Evolutionary conservation across 2,797 vertebrate genomes (phyloP).

Genomic region (Pygocentrus nattereri): DNA sequence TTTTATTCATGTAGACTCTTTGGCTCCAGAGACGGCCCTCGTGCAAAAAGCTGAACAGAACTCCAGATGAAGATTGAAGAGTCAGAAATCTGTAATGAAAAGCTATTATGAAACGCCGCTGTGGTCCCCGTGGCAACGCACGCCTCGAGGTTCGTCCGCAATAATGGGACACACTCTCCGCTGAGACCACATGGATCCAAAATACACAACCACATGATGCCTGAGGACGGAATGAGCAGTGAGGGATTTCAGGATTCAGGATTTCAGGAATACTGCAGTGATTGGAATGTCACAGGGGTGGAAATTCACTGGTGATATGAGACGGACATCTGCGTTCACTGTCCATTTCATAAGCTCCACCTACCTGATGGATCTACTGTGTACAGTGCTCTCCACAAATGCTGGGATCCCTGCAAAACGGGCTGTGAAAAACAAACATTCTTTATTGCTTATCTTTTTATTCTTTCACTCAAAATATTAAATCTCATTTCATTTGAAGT

Average conservation of each 20-base stretch:
- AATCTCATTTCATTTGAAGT: no score
- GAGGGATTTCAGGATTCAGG: background rate
- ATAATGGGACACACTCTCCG: background rate
- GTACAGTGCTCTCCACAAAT: no score
- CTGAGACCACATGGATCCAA: background rate
- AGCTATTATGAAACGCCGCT: conserved; percentile 8
- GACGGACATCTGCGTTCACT: no score
- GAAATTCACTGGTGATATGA: background rate
- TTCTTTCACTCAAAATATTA: no score
- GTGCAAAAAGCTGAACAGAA: background rate
- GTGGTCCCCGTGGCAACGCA: background rate
- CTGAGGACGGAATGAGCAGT: background rate
- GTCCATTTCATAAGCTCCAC: background rate
- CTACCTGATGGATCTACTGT: no score
- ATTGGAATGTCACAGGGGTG: background rate
- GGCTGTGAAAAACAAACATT: no score
- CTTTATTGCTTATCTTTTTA: no score
- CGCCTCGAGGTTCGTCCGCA: background rate
- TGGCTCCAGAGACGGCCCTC: conserved; percentile 21
- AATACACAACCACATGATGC: background rate
- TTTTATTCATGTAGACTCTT: conserved; percentile 42
- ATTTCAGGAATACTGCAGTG: background rate
- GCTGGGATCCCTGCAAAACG: no score
- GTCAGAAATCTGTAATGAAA: conserved; percentile 23
- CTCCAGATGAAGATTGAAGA: background rate